A percentile compares a stretch with the other conserved stretches of the same genome.
Evolutionary conservation across 2,113 vertebrate species (phyloP).

Genomic region (Leptobrachium ailaonicum): DNA sequence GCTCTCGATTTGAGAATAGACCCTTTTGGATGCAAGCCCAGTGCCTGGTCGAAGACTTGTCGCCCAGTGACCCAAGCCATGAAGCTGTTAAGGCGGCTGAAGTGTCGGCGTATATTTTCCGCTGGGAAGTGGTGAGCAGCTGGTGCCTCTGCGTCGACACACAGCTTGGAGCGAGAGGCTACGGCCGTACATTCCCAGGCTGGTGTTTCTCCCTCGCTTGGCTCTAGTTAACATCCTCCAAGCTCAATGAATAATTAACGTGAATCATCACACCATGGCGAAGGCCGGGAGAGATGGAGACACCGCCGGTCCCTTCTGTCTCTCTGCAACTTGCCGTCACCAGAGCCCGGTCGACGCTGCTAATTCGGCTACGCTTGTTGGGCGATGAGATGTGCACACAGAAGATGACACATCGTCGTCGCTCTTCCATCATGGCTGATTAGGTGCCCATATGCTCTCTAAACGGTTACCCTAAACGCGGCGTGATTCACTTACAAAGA

Average conservation of each 20-base stretch:
- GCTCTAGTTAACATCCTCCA: background rate
- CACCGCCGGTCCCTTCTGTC: background rate
- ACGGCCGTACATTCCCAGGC: background rate
- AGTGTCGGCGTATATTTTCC: background rate
- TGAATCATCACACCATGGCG: background rate
- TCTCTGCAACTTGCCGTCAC: background rate
- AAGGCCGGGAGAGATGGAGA: background rate
- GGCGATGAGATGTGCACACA: background rate
- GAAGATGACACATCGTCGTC: background rate
- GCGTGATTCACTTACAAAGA: background rate
- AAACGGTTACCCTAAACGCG: background rate
- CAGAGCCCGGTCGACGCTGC: background rate
- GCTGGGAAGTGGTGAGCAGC: conserved; percentile 6
- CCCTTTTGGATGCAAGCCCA: too few relatives aligned
- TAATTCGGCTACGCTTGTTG: background rate
- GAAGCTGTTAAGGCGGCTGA: background rate
- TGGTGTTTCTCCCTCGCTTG: background rate
- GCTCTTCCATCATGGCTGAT: conserved; percentile 5
- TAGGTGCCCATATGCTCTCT: background rate
- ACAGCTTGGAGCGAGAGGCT: background rate
- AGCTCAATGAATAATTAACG: background rate
- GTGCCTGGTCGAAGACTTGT: too few relatives aligned
- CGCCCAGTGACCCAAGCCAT: background rate
- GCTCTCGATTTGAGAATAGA: too few relatives aligned
- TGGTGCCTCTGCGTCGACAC: too few relatives aligned